A percentile compares a stretch with the other conserved stretches of the same genome.
These are phyloP conservation scores for Natrix natrix DNA, from an alignment of 2,797 vertebrate species.

Conservation along the genomic window DNA sequence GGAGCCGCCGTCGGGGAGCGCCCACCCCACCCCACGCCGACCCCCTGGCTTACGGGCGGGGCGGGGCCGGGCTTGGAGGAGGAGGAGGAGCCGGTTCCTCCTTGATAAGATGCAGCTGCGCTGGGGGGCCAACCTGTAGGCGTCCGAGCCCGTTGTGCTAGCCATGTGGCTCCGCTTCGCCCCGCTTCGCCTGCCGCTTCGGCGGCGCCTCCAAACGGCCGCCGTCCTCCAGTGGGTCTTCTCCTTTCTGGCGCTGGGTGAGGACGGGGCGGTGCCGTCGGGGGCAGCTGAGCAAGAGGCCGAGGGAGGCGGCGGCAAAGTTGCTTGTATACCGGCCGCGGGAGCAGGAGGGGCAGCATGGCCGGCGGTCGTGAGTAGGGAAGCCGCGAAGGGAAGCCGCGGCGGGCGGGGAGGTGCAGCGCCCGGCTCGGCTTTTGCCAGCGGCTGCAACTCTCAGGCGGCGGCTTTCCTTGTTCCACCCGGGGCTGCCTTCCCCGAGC, in stretches of 20 bases:
- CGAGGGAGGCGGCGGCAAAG: neutral
- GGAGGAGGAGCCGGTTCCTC: neutral
- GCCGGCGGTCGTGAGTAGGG: neutral
- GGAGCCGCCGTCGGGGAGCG: neutral
- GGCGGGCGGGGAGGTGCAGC: neutral
- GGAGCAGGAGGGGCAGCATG: neutral
- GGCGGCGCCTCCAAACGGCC: constrained; percentile 72
- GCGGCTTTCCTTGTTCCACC: neutral
- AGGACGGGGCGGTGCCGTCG: constrained; percentile 33
- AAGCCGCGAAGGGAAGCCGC: neutral
- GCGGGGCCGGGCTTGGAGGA: no score
- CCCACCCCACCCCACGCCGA: rapidly evolving
- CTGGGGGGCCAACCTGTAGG: neutral
- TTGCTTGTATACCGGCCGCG: neutral
- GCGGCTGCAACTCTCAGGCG: neutral
- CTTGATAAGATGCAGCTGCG: neutral
- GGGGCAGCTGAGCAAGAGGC: no score
- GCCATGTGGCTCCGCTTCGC: constrained; percentile 69
- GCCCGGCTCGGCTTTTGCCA: neutral
- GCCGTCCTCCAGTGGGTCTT: constrained; percentile 75
- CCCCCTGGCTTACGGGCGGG: no score
- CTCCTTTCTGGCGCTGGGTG: constrained; percentile 78
- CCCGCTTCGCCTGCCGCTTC: constrained; percentile 69
- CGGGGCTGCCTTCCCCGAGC: neutral
- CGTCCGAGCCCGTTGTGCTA: neutral